A percentile compares a stretch with the other conserved stretches of the same genome.
Evolutionary conservation across 2,113 vertebrate species (phyloP).

Genomic region (Scomber japonicus): DNA sequence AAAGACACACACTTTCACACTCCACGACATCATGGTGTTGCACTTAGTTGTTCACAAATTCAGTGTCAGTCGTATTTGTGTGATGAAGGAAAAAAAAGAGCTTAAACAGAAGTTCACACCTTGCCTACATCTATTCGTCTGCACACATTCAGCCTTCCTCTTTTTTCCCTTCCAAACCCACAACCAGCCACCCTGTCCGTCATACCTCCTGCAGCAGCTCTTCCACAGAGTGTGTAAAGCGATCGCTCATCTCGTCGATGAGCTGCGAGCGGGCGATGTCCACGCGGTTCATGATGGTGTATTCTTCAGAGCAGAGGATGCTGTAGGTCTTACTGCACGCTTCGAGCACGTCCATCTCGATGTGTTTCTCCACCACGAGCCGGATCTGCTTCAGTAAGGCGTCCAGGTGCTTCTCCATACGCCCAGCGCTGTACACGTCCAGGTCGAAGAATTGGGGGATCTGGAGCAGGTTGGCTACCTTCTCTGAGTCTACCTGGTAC

Average conservation of each 20-base stretch:
- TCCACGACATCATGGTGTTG: no score
- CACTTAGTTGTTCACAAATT: no score
- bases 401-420: conserved; percentile 99
- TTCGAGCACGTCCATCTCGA: conserved; percentile 96
- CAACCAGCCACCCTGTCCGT: neutral
- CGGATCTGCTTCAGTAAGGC: conserved; percentile 97
- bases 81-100: no score
- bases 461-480: conserved; percentile 98
- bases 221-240: conserved; percentile 96
- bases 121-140: no score
- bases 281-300: conserved; percentile 99
- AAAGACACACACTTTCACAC: no score
- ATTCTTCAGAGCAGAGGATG: conserved; percentile 98
- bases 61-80: no score
- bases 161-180: neutral
- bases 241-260: conserved; percentile 96
- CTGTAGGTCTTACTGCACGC: conserved; percentile 99
- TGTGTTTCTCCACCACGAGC: conserved; percentile 98
- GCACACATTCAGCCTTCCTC: no score
- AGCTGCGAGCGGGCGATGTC: conserved; percentile 98
- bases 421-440: conserved; percentile 97
- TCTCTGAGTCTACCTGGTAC: conserved; percentile 98
- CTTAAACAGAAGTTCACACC: no score
- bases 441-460: conserved; percentile 98
- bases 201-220: conserved; percentile 96